Percentiles rank a stretch among this genome's conserved stretches.
Conservation (phyloP, 2,888 invertebrate species). For the Sturmia bella region DNA sequence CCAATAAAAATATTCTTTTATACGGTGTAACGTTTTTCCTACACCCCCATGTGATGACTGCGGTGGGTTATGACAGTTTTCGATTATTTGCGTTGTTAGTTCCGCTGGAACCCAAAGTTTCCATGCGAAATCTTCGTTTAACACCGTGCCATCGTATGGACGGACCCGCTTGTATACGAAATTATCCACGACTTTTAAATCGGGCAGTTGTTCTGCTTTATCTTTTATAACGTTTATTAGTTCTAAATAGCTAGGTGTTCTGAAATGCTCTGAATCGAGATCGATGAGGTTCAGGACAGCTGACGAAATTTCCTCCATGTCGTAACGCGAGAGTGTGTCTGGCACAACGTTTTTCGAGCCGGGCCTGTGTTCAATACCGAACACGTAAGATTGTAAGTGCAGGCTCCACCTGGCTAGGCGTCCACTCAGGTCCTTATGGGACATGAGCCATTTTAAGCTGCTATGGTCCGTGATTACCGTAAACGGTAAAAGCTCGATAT, state of each 20-base stretch:
- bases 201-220: too few relatives aligned
- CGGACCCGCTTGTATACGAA: too few relatives aligned
- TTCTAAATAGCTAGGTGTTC: neutral
- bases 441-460: conserved; percentile 38
- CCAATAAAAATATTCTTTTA: conserved; percentile 4
- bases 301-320: conserved; percentile 5
- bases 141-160: too few relatives aligned
- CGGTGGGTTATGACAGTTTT: neutral
- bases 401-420: neutral
- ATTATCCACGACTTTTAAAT: too few relatives aligned
- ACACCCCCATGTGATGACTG: neutral
- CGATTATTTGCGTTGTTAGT: neutral
- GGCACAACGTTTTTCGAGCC: too few relatives aligned
- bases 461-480: conserved; percentile 29
- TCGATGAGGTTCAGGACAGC: neutral
- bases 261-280: neutral
- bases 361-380: neutral
- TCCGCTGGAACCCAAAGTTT: conserved; percentile 2
- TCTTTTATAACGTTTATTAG: neutral
- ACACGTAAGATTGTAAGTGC: neutral
- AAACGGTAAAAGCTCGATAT: conserved; percentile 38
- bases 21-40: neutral
- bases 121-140: neutral
- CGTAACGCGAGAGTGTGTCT: neutral
- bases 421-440: conserved; percentile 16